A percentile compares a stretch with the other conserved stretches of the same genome.
Conservation (phyloP, 2,888 invertebrate species). For the Poecilobothrus nobilitatus region DNA sequence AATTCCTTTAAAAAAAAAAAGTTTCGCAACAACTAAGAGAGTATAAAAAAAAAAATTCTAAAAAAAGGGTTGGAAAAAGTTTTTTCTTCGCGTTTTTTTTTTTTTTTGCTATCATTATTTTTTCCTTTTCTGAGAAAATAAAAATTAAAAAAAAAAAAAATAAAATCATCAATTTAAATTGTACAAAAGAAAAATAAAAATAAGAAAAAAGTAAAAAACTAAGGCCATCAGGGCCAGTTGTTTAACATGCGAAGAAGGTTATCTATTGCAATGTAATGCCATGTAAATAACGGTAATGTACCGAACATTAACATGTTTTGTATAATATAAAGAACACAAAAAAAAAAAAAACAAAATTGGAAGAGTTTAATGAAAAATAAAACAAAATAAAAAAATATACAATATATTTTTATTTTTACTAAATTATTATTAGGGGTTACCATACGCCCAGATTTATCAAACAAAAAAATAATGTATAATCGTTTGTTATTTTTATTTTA, state of each 20-base stretch:
- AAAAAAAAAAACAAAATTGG: background rate
- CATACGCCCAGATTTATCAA: no score
- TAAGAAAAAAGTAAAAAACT: background rate
- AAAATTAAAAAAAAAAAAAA: slow-evolving; percentile 20
- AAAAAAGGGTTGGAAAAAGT: slow-evolving; percentile 25
- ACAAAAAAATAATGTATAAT: no score
- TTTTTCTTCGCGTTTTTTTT: slow-evolving; percentile 18
- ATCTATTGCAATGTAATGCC: slow-evolving; percentile 6
- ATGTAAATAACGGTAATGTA: slow-evolving; percentile 6
- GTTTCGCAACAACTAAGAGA: slow-evolving; percentile 24
- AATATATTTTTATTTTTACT: no score
- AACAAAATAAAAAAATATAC: background rate
- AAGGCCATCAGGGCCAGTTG: background rate
- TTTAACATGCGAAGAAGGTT: background rate
- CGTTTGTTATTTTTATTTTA: no score
- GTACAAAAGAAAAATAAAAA: background rate
- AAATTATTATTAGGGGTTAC: no score
- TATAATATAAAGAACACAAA: background rate
- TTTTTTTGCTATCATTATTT: slow-evolving; percentile 12
- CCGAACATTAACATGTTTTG: slow-evolving; percentile 1
- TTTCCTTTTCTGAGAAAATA: slow-evolving; percentile 16
- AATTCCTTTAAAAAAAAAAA: slow-evolving; percentile 27
- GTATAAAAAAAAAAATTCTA: slow-evolving; percentile 20
- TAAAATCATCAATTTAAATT: slow-evolving; percentile 21
- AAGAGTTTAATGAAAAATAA: background rate